Evolutionary conservation across 2,113 vertebrate genomes (phyloP), one percentile per base, ranked within the genome.

Genomic region (Cyanoliseus patagonus): DNA sequence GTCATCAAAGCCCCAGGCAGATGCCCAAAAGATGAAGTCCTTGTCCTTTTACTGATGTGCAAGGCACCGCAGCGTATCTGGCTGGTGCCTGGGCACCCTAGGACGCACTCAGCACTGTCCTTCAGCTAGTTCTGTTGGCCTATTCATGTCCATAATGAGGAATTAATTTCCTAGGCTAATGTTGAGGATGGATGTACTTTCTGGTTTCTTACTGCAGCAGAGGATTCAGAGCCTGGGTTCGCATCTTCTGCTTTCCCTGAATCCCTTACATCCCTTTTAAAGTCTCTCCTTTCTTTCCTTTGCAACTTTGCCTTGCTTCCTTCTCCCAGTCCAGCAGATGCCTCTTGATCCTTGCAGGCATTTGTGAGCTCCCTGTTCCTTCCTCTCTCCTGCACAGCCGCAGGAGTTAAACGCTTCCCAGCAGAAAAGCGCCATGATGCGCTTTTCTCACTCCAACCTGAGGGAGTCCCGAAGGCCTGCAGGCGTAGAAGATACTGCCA

Each of bases 41-140:
- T 62, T 35, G 24, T 61, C 13, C 25, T 86, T 81, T 46, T 17
- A 39, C 22, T 17, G 4, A 1, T 2, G 1, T 52, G 20, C 13
- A 41, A 63, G 66, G 55, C 49, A 42, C 25, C 0, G 2, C 1
- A 4, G 24, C 1, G 0, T 11, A 6, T 9, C 57, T 0, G 0
- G 16, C 12, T 1, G 4, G 39, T 47, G 44, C 44, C 83, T 72
- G 61, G 57, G 33, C 42, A 82, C 42, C 46, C 44, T 0, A 1
- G 5, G 39, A 14, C 28, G 8, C 0, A 2, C 35, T 80, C 67
- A 73, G 63, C 67, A 55, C 31, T 73, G 51, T 18, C 44, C 30
- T 33, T 62, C 42, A 90, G 22, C 13, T 83, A 19, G 31, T 63
- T 57, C 68, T 75, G 44, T 25, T 84, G 55, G 11, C 41, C 42